These are phyloP conservation scores for Dipodomys stephensi DNA, from an alignment of 2,113 vertebrate genomes.

Conservation along the genomic window DNA sequence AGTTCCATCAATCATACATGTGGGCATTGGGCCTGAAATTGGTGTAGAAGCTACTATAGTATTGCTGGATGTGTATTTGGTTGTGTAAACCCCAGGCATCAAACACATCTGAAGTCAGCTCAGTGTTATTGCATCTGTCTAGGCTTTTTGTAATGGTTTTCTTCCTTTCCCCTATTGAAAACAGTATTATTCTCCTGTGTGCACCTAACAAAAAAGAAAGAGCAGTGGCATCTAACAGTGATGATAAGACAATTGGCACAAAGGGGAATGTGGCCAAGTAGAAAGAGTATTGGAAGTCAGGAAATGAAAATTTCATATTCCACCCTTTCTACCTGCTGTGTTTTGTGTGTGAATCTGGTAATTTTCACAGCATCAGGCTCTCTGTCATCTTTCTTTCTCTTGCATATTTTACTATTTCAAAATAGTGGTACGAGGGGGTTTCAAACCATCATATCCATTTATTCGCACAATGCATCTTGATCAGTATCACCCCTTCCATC, in stretches of 20 bases:
- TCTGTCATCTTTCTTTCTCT: too few relatives aligned
- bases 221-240: neutral
- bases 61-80: slow-evolving; percentile 59
- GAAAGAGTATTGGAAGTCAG: neutral
- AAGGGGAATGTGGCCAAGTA: neutral
- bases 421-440: too few relatives aligned
- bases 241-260: neutral
- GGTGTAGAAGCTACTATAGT: slow-evolving; percentile 39
- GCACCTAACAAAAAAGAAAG: neutral
- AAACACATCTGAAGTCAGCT: slow-evolving; percentile 42
- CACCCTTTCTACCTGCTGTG: neutral
- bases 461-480: too few relatives aligned
- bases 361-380: neutral
- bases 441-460: too few relatives aligned
- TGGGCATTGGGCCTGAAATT: slow-evolving; percentile 43
- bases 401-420: too few relatives aligned
- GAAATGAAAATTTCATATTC: neutral
- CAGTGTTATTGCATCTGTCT: slow-evolving; percentile 55
- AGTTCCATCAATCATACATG: slow-evolving; percentile 69
- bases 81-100: slow-evolving; percentile 71
- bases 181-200: neutral
- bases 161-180: neutral
- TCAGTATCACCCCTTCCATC: too few relatives aligned
- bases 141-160: neutral
- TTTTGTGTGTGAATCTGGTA: neutral